Conservation (phyloP, 2,888 invertebrate genomes). For the Hirtodrosophila cameraria region DNA sequence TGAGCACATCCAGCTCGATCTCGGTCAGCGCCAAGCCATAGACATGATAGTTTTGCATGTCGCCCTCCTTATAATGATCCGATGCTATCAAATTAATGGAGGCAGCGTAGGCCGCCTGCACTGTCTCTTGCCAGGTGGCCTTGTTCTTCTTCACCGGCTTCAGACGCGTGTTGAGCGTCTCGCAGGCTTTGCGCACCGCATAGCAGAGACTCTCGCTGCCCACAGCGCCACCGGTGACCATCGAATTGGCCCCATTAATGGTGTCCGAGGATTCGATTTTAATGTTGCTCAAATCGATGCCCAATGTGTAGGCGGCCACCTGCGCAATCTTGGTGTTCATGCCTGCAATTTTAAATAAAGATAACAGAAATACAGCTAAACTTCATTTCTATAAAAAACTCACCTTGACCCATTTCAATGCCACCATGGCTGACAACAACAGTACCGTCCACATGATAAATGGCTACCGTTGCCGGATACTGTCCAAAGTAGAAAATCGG, state of each 20-base stretch:
- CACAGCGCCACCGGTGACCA: slow-evolving; percentile 89
- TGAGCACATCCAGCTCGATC: slow-evolving; percentile 91
- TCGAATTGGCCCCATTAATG: slow-evolving; percentile 88
- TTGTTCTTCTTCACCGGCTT: slow-evolving; percentile 86
- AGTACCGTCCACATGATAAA: slow-evolving; percentile 89
- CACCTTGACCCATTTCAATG: slow-evolving; percentile 92
- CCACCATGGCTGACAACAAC: slow-evolving; percentile 90
- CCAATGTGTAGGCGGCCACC: slow-evolving; percentile 89
- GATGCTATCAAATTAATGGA: slow-evolving; percentile 87
- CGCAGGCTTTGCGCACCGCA: slow-evolving; percentile 87
- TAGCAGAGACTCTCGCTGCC: slow-evolving; percentile 88
- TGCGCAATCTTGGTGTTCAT: slow-evolving; percentile 89
- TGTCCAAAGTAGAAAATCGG: slow-evolving; percentile 85
- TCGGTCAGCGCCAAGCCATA: slow-evolving; percentile 88
- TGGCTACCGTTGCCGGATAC: slow-evolving; percentile 87
- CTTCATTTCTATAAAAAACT: slow-evolving; percentile 82
- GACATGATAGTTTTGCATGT: slow-evolving; percentile 86
- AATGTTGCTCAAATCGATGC: slow-evolving; percentile 86
- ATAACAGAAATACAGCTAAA: not conserved
- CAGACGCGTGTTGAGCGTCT: slow-evolving; percentile 86
- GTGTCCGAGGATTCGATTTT: slow-evolving; percentile 88
- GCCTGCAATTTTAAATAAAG: slow-evolving; percentile 27
- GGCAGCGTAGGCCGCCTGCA: slow-evolving; percentile 48
- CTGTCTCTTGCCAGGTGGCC: slow-evolving; percentile 85
- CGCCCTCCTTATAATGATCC: slow-evolving; percentile 85